Percentiles rank a stretch among this genome's conserved stretches.
Conservation (phyloP, 1,140 invertebrate species). For the Nasonia vitripennis region DNA sequence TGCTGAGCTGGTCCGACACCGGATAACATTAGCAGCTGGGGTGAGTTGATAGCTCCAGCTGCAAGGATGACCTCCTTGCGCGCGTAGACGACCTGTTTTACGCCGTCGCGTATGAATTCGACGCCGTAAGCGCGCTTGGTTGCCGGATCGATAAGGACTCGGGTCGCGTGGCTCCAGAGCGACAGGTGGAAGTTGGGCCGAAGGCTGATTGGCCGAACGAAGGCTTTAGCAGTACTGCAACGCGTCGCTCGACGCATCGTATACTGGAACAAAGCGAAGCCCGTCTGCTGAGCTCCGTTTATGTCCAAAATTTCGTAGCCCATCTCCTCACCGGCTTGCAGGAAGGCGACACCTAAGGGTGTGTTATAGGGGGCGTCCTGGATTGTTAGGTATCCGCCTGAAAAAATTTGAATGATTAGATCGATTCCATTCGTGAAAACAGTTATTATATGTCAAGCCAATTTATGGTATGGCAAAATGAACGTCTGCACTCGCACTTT, state of each 20-base stretch:
- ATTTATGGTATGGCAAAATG: too few relatives aligned
- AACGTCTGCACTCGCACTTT: too few relatives aligned
- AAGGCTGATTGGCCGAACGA: constrained; percentile 84
- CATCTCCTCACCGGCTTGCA: constrained; percentile 93
- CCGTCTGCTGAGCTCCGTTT: constrained; percentile 88
- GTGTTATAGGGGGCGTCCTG: constrained; percentile 88
- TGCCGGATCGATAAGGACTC: constrained; percentile 83
- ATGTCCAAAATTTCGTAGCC: constrained; percentile 88
- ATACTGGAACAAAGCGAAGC: constrained; percentile 87
- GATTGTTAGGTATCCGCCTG: constrained; percentile 87
- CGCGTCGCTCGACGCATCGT: constrained; percentile 87
- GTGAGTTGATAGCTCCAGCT: constrained; percentile 85
- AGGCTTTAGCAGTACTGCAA: constrained; percentile 88
- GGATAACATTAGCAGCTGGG: constrained; percentile 90
- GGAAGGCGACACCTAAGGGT: constrained; percentile 85
- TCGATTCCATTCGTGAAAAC: too few relatives aligned
- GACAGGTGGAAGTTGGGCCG: constrained; percentile 85
- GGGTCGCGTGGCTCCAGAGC: constrained; percentile 85
- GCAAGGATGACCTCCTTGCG: constrained; percentile 87
- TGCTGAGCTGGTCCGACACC: constrained; percentile 87
- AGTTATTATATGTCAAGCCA: too few relatives aligned
- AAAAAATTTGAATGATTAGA: background rate
- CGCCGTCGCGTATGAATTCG: constrained; percentile 83
- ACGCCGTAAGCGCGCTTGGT: constrained; percentile 85
- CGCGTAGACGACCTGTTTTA: constrained; percentile 80